Evolutionary conservation across 2,113 vertebrate genomes (phyloP).

Genomic region (Pangasianodon hypophthalmus): DNA sequence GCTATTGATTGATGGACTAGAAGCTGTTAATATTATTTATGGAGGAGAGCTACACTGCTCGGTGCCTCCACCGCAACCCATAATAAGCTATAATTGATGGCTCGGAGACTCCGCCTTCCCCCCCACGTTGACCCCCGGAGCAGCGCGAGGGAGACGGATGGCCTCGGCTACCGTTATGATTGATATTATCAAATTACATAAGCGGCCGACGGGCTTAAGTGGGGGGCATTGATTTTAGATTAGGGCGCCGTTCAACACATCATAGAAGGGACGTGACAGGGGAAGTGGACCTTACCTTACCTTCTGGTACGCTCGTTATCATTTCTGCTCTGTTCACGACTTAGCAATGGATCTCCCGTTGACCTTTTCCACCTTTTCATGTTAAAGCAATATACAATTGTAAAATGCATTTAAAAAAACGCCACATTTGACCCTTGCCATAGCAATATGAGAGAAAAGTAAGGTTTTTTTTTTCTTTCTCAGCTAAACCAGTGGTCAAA

Average conservation of each 20-base stretch:
- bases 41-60: conserved; percentile 77
- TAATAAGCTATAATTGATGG: conserved; percentile 98
- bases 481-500: background rate
- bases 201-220: conserved; percentile 79
- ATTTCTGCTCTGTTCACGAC: conserved; percentile 33
- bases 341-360: background rate
- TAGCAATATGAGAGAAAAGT: background rate
- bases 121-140: conserved; percentile 81
- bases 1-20: conserved; percentile 84
- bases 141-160: conserved; percentile 89
- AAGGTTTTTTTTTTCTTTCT: background rate
- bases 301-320: conserved; percentile 27
- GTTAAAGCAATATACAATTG: background rate
- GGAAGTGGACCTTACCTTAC: conserved; percentile 62
- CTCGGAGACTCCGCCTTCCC: conserved; percentile 80
- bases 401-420: conserved; percentile 6
- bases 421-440: background rate
- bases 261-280: conserved; percentile 58
- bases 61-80: conserved; percentile 78
- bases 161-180: conserved; percentile 92
- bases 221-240: conserved; percentile 92
- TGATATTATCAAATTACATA: conserved; percentile 95
- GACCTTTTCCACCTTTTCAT: conserved; percentile 16
- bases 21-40: conserved; percentile 94
- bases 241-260: conserved; percentile 83